phyloP scores from a whole-genome alignment of 35 echinoderm and acorn worm species.

The Acanthaster planci region DNA sequence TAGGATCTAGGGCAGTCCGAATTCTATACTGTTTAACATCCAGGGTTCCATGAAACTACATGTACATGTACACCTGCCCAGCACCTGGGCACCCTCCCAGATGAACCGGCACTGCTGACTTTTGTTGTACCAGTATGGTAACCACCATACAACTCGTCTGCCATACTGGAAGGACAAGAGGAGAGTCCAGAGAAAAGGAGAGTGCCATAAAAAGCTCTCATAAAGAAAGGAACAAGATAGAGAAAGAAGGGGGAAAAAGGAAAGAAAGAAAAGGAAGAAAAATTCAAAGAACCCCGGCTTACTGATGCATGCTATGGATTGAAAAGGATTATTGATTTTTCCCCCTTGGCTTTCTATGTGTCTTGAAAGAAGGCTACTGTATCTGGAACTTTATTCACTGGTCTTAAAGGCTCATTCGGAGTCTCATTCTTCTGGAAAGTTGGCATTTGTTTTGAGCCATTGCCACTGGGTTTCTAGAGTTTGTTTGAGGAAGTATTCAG shows the following conservation, averaged over 20 bases:
- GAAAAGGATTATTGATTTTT: slow-evolving; percentile 16
- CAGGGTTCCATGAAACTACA: no score
- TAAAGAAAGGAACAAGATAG: not conserved
- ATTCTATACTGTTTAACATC: no score
- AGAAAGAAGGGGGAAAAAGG: not conserved
- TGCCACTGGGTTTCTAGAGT: no score
- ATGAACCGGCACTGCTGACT: no score
- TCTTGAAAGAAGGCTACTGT: not conserved
- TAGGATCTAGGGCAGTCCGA: no score
- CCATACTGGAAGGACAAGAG: not conserved
- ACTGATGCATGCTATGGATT: slow-evolving; percentile 16
- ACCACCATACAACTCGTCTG: not conserved
- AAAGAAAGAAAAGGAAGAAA: not conserved
- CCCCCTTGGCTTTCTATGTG: not conserved
- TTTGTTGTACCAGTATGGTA: no score
- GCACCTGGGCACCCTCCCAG: no score
- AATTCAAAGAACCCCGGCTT: not conserved
- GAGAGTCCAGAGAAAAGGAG: not conserved
- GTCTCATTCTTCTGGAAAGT: no score
- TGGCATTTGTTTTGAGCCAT: no score
- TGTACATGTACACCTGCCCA: no score
- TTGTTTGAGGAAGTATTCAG: no score
- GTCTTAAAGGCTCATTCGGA: not conserved
- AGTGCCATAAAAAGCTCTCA: not conserved
- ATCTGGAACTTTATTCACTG: not conserved